Base-by-base conservation (phyloP, 1,140 invertebrate species). In the Scaptomyza montana region DNA sequence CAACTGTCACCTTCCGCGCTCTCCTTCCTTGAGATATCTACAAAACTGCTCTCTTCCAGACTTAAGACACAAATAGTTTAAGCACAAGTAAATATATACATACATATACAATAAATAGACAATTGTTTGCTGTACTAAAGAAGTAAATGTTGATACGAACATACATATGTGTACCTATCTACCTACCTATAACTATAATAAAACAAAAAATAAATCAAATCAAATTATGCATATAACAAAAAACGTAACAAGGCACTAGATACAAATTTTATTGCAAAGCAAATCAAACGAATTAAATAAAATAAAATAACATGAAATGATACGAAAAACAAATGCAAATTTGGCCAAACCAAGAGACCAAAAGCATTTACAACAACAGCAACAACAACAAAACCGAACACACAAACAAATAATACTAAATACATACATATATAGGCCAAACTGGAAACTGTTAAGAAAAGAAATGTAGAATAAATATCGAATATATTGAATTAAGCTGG, bases 311-410 rank as follows among this genome's bases (percentile, higher is more conserved):
- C 45, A 4, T 7, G 39, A 49, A 56, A 36, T 12, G 21, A 16
- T 41, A 16, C 53, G n/a, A 46, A 53, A 47, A 53, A 47, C 16
- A 51, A 70, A 82, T 82, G 79, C 74, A 56, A 80, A 60, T 64
- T 79, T 85, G 80, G 80, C 72, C 72, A 73, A 85, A 85, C 50
- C 46, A 66, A 66, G 69, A 89, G 78, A 87, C 82, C 82, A 87
- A 86, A 72, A 46, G 82, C 78, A 86, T 87, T 78, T 78, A 54
- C 64, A 56, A 81, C 53, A 57, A 67, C 43, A n/a, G 51, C 64
- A 56, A 81, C 53, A 55, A 45, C 57, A 43, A 73, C 49, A 67
- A 60, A 43, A 57, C 39, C 30, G 30, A 25, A 69, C 57, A 63
- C 53, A 55, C 51, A 54, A 64, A 49, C 45, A 55, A 51, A 70